These are phyloP conservation scores for Rhabdophis nuchalis DNA, from an alignment of 2,797 vertebrate species.

Conservation along the genomic window DNA sequence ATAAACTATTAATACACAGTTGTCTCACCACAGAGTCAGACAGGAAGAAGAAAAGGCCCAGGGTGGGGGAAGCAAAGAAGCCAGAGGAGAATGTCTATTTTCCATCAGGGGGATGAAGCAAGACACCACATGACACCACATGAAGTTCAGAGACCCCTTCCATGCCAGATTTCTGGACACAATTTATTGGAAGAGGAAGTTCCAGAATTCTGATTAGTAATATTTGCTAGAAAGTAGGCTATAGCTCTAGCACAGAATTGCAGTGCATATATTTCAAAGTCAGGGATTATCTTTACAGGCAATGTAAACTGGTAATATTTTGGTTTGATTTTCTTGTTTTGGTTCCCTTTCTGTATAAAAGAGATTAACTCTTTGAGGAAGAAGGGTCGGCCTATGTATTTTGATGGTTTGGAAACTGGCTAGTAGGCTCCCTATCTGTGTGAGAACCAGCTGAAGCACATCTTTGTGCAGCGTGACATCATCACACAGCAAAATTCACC, in stretches of 20 bases:
- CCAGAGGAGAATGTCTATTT: background rate
- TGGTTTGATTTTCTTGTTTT: background rate
- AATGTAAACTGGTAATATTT: background rate
- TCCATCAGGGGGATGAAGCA: background rate
- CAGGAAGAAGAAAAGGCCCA: background rate
- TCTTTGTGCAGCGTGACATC: background rate
- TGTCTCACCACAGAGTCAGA: background rate
- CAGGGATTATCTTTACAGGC: background rate
- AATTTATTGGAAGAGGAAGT: background rate
- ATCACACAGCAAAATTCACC: background rate
- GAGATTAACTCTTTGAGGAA: background rate
- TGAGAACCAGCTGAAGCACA: background rate
- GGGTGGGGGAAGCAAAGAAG: background rate
- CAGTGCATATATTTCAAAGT: background rate
- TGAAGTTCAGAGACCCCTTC: background rate
- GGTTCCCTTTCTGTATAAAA: background rate
- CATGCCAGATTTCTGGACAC: background rate
- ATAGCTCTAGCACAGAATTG: background rate
- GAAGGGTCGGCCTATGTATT: background rate
- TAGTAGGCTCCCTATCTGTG: background rate
- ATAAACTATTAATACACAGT: constrained; percentile 31
- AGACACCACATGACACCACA: background rate
- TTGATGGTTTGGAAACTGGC: background rate
- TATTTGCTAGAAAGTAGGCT: background rate
- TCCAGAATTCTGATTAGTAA: background rate